Evolutionary conservation across 2,797 vertebrate genomes (phyloP).

Genomic region (Serranus cabrilla): DNA sequence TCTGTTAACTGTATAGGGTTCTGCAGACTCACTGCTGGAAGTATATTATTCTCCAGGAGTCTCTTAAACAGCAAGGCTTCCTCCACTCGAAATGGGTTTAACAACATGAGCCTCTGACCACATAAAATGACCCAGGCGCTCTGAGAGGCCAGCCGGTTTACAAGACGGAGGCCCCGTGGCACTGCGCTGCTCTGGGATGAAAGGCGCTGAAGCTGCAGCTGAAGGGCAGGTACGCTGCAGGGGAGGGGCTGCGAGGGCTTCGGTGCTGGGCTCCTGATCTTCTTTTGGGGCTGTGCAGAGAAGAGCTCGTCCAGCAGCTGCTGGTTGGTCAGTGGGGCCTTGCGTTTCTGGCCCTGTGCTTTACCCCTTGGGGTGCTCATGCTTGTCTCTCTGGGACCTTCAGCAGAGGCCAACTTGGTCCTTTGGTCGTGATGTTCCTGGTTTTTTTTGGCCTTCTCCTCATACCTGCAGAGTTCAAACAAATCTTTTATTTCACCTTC

Average conservation of each 20-base stretch:
- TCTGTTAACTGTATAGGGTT: constrained; percentile 91
- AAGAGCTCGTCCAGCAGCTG: constrained; percentile 92
- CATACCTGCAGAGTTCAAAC: constrained; percentile 86
- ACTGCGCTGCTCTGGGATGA: constrained; percentile 67
- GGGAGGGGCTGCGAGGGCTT: constrained; percentile 81
- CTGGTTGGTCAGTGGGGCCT: constrained; percentile 87
- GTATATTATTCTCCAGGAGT: constrained; percentile 92
- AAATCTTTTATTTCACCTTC: not conserved
- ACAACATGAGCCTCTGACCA: constrained; percentile 88
- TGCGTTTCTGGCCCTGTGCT: constrained; percentile 86
- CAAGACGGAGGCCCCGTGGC: constrained; percentile 83
- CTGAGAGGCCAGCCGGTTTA: constrained; percentile 91
- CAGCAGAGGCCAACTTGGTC: constrained; percentile 80
- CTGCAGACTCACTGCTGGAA: constrained; percentile 90
- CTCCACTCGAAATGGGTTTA: constrained; percentile 95
- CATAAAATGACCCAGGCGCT: constrained; percentile 91
- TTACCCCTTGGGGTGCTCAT: constrained; percentile 47
- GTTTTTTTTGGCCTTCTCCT: constrained; percentile 90
- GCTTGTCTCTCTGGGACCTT: constrained; percentile 69
- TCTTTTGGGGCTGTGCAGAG: constrained; percentile 85
- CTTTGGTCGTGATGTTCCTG: constrained; percentile 87
- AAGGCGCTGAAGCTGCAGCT: constrained; percentile 81
- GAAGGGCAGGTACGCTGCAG: constrained; percentile 89
- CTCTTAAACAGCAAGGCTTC: constrained; percentile 93
- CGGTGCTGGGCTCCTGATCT: constrained; percentile 56